phyloP scores from a whole-genome alignment of 2,797 vertebrate species.

The Ciconia nigra region DNA sequence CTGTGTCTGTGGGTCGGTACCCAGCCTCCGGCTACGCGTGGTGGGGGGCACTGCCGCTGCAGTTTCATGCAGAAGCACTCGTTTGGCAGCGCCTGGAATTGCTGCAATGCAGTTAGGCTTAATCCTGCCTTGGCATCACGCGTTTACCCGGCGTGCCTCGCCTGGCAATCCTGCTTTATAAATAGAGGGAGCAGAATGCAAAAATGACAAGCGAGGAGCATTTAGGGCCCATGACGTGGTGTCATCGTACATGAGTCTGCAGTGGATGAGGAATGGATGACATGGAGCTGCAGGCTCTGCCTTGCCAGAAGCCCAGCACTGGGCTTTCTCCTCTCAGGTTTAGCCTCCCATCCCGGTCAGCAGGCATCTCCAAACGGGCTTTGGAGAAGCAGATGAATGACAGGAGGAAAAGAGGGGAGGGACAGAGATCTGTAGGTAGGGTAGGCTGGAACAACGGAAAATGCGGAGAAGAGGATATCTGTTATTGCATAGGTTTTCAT shows the following conservation, averaged over 20 bases:
- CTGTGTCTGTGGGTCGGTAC: neutral
- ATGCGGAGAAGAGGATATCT: neutral
- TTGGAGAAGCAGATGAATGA: neutral
- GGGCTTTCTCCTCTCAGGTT: neutral
- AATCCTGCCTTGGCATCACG: constrained; percentile 16
- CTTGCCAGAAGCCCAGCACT: neutral
- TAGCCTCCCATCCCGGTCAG: neutral
- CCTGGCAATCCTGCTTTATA: constrained; percentile 42
- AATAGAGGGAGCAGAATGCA: constrained; percentile 33
- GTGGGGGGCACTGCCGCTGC: neutral
- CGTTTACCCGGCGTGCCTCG: neutral
- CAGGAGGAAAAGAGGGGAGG: neutral
- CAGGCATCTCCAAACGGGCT: neutral
- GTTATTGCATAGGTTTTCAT: neutral
- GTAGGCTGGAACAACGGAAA: neutral
- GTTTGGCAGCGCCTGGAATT: constrained; percentile 6
- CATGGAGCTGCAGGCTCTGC: neutral
- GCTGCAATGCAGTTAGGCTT: constrained; percentile 1
- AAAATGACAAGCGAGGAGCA: neutral
- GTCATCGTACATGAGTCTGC: neutral
- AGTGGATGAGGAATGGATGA: neutral
- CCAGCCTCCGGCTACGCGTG: fast-evolving
- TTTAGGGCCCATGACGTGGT: neutral
- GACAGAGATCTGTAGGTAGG: neutral
- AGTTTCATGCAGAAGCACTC: neutral